Evolutionary conservation across 1,140 invertebrate species (phyloP), one percentile per base, ranked within the genome.

Genomic region (Temnothorax nylanderi): DNA sequence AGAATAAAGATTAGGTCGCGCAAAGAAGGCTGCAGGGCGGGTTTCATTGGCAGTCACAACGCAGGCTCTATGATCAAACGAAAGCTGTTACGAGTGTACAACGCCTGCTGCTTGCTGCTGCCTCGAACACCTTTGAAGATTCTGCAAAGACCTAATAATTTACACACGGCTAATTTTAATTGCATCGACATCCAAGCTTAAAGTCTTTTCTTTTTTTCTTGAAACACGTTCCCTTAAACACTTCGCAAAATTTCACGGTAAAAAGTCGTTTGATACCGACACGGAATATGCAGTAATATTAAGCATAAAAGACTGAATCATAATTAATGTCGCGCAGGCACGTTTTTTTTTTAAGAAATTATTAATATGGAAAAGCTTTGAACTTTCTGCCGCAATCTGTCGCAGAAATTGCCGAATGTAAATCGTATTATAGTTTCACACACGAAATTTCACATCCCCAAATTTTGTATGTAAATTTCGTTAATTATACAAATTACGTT

Each of bases 131-230:
- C 54, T 84, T 84, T 84, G 80, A 84, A 75, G 41, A 74, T 32
- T 34, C 41, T 58, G 34, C n/a, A 74, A 74, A 72, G 13, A n/a
- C 26, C 44, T 75, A 84, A 54, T 60, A 41, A 84, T 75, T 84
- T 74, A 41, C 54, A 84, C 18, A 58, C n/a, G 80, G 18, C 54
- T 75, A 71, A 71, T 82, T 84, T 75, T 84, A 84, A 84, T 84
- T 75, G 69, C 69, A 37, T 37, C 10, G n/a, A 5, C n/a, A 34
- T 34, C 1, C 37, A 41, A 62, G 41, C 74, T 74, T 72, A 82
- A 82, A 72, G 41, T 72, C 18, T 54, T 51, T 82, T 60, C 32
- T 44, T 47, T 69, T 69, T 16, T 67, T 47, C 41, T 44, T 47
- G 0, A 41, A 65, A 65, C 34, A 41, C 34, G 0, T 10, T 13